phyloP scores from a whole-genome alignment of 2,797 vertebrate species.

The Pristis pectinata region DNA sequence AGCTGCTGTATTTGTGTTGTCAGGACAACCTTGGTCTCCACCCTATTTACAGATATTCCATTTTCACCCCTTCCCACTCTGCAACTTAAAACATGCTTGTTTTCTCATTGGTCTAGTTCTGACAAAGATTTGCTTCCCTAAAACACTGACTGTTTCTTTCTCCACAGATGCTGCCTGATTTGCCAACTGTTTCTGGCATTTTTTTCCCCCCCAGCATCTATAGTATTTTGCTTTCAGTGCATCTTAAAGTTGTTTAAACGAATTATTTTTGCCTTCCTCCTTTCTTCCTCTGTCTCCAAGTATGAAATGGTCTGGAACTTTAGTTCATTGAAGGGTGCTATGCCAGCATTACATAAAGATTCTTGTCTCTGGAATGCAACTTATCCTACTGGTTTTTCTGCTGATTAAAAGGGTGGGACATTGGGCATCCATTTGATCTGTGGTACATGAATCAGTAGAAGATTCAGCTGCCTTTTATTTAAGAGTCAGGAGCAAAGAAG shows the following conservation, averaged over 20 bases:
- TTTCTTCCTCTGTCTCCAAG: neutral
- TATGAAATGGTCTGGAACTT: neutral
- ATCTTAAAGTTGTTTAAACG: neutral
- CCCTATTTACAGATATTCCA: too few relatives aligned
- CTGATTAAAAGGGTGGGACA: neutral
- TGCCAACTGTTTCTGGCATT: too few relatives aligned
- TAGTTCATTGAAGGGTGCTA: neutral
- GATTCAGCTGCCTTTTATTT: neutral
- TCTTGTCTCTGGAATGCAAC: neutral
- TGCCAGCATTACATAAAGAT: neutral
- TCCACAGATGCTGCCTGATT: too few relatives aligned
- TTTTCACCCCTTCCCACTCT: too few relatives aligned
- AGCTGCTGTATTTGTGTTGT: too few relatives aligned
- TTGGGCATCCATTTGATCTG: neutral
- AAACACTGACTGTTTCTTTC: too few relatives aligned
- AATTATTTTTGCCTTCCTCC: neutral
- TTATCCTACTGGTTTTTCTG: neutral
- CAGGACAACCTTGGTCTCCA: too few relatives aligned
- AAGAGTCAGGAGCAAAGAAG: neutral
- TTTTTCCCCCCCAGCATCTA: too few relatives aligned
- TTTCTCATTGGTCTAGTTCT: too few relatives aligned
- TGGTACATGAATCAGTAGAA: neutral
- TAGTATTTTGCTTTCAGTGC: too few relatives aligned
- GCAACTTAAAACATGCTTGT: too few relatives aligned
- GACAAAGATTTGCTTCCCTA: too few relatives aligned